Base-by-base conservation (phyloP, 2,888 invertebrate genomes). In the Anthophora plumipes region DNA sequence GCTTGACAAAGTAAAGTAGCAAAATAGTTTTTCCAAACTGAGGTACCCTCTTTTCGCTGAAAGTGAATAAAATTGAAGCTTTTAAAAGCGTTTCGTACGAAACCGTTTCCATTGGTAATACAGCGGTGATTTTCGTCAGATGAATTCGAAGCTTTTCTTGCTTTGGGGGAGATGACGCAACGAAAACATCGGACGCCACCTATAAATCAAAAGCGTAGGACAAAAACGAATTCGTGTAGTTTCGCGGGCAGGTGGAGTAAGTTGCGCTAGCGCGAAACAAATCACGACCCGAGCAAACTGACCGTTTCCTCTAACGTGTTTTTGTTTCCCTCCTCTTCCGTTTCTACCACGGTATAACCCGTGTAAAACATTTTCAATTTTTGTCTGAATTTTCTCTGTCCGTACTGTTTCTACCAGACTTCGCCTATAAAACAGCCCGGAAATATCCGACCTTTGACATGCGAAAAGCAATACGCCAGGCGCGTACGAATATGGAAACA, bases 201-300 rank as follows among this genome's bases (percentile, higher is more conserved):
- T 43, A 46, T 41, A 69, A 57, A 48, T 20, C 37, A 59, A 46
- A 61, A 31, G n/a, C 1, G 66, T 11, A 55, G 31, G 59, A 41
- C 11, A 25, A n/a, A 39, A 39, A 31, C 55, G 50, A 50, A 48
- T 43, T 48, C 25, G 43, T 46, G 54, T 20, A 67, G 54, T n/a
- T 50, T 20, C 6, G 50, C 64, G 20, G n/a, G 7, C 31, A 14
- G 50, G 7, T 22, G 72, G 48, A 59, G 59, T 73, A 64, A 67
- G 43, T 46, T 25, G 25, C 17, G 11, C 7, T 14, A 11, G 37
- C 37, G 31, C n/a, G 59, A 67, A 55, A 37, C 48, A 20, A 31
- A 55, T 80, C 46, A 61, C 39, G 48, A 59, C 46, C 31, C 52
- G 59, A 55, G 48, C 81, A 57, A 59, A 60, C 60, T 66, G 64